Evolutionary conservation across 2,888 invertebrate genomes (phyloP).

Genomic region (Pristionchus exspectatus): DNA sequence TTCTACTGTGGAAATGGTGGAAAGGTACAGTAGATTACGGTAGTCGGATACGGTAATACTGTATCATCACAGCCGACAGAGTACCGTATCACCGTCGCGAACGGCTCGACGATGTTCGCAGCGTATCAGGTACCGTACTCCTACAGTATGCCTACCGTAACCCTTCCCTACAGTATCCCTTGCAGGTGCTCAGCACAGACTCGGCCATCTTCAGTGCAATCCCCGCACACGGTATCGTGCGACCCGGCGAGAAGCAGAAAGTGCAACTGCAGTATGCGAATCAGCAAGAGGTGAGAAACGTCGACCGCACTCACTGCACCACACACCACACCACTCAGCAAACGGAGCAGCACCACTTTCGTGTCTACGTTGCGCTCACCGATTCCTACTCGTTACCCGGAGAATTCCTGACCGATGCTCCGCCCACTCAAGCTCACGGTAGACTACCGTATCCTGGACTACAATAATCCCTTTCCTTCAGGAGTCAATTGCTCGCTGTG

Average conservation of each 20-base stretch:
- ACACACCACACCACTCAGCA: background rate
- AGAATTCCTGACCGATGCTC: background rate
- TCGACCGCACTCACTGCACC: background rate
- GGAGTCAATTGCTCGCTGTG: background rate
- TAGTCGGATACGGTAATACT: background rate
- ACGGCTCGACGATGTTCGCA: background rate
- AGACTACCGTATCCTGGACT: background rate
- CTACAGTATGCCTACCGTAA: background rate
- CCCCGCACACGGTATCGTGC: background rate
- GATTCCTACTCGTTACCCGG: background rate
- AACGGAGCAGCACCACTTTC: background rate
- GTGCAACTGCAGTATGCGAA: background rate
- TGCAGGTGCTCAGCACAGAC: background rate
- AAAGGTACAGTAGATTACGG: background rate
- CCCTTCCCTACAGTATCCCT: background rate
- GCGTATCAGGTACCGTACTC: conserved; percentile 13
- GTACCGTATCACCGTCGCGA: background rate
- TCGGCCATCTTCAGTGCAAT: background rate
- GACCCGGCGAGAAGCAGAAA: background rate
- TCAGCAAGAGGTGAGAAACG: background rate
- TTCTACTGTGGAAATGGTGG: background rate
- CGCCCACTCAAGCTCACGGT: background rate
- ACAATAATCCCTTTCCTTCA: background rate
- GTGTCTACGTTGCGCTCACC: background rate
- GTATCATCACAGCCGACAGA: background rate